Conservation (phyloP, 2,797 vertebrate species). For the Sebastes oblongus region DNA sequence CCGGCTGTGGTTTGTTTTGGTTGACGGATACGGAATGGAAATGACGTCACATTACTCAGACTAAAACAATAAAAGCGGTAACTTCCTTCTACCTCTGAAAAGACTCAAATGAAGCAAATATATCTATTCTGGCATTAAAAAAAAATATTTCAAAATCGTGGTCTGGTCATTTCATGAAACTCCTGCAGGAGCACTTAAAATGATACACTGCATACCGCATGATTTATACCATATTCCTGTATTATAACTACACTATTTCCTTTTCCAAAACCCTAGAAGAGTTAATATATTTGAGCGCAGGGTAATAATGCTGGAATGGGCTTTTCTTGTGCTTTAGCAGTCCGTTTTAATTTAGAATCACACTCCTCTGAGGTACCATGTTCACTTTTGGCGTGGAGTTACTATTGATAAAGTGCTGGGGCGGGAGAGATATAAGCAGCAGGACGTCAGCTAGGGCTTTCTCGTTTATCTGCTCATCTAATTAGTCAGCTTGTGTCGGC, state of each 20-base stretch:
- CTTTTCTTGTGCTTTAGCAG: background rate
- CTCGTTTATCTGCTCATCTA: conserved; percentile 37
- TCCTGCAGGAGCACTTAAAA: background rate
- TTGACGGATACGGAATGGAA: background rate
- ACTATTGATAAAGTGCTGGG: conserved; percentile 11
- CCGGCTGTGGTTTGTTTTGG: background rate
- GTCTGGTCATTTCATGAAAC: background rate
- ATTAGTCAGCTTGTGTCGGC: conserved; percentile 38
- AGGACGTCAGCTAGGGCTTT: background rate
- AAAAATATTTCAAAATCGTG: too few species aligned
- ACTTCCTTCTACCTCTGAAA: background rate
- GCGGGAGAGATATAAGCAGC: background rate
- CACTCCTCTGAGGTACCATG: background rate
- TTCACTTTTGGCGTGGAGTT: conserved; percentile 1
- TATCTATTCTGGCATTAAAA: background rate
- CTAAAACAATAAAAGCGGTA: background rate
- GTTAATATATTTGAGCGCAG: background rate
- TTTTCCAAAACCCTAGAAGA: background rate
- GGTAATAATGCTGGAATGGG: background rate
- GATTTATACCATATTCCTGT: background rate
- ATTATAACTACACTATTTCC: background rate
- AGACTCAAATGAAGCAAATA: background rate
- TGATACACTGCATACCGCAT: background rate
- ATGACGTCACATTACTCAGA: background rate
- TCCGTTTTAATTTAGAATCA: conserved; percentile 8